A percentile compares a stretch with the other conserved stretches of the same genome.
These are phyloP conservation scores for Neoscelio sp. DNA, from an alignment of 2,888 invertebrate genomes.

Conservation along the genomic window DNA sequence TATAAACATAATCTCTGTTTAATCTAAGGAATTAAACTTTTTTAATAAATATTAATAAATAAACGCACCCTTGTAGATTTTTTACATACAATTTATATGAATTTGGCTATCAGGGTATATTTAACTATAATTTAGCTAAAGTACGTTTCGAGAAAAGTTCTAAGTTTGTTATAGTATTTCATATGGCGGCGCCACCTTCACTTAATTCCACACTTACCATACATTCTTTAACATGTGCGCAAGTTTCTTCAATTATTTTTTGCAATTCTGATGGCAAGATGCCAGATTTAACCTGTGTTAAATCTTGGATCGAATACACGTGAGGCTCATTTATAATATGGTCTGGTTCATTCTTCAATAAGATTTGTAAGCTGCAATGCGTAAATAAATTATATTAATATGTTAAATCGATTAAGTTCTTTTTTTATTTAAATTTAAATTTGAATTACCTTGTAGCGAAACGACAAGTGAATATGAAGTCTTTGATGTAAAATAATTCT, in stretches of 20 bases:
- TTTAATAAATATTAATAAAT: no score
- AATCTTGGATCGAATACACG: constrained; percentile 89
- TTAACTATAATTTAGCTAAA: no score
- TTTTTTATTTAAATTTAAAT: neutral
- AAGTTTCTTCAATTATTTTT: constrained; percentile 85
- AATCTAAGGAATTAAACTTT: no score
- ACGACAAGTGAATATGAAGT: constrained; percentile 89
- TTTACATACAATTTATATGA: no score
- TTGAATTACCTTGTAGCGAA: constrained; percentile 85
- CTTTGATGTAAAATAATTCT: constrained; percentile 88
- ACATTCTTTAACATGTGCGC: constrained; percentile 86
- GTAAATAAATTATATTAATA: no score
- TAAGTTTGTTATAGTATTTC: no score
- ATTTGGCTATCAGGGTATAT: no score
- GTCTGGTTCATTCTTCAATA: constrained; percentile 85
- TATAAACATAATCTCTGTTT: no score
- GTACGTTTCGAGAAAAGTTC: no score
- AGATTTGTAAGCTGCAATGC: constrained; percentile 85
- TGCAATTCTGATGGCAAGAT: constrained; percentile 85
- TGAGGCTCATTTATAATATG: constrained; percentile 87
- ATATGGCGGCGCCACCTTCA: no score
- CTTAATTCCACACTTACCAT: constrained; percentile 85
- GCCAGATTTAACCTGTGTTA: constrained; percentile 87
- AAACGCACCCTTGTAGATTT: no score
- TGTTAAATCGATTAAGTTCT: no score